Evolutionary conservation across 2,797 vertebrate species (phyloP), one percentile per base, ranked within the genome.

Genomic region (Chelon labrosus): DNA sequence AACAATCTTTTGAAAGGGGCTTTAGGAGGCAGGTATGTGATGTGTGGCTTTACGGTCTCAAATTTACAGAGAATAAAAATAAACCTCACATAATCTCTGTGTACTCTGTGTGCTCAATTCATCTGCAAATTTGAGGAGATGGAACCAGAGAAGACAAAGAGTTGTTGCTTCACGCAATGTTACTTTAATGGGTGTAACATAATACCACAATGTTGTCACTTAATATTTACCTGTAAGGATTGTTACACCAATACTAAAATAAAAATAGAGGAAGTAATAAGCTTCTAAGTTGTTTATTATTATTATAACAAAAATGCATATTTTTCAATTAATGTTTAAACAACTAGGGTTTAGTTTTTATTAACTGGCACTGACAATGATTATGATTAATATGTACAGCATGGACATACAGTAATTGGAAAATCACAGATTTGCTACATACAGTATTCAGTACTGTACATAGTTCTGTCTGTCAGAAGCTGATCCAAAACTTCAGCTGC

Each of bases 21-120:
- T 67, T 68, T 53, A 65, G 52, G 51, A 73, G 35, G 66, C 46
- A 53, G n/a, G 59, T 10, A 25, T 80, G 27, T 39, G 65, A 67
- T 73, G 65, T 78, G 79, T 76, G 69, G 37, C 56, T 83, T 76
- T 65, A 56, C 13, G 56, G 56, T 65, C 47, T 79, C 12, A 68
- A 60, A 64, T 75, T 52, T 69, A 73, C 35, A 66, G 54, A 73
- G 69, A 83, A 80, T 70, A 55, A 47, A 84, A 84, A 61, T 58
- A 70, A 70, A 74, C 35, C 51, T 70, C 27, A 56, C 52, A 44
- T 68, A 54, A 63, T 22, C 12, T 19, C 16, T 6, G 37, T 20
- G 52, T 14, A 60, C 39, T 62, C n/a, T 71, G 46, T 68, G 65
- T 42, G 50, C 38, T 73, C 27, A 61, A 42, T 61, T 62, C 46